phyloP scores from a whole-genome alignment of 2,888 invertebrate species.

The Spilosoma lubricipeda region DNA sequence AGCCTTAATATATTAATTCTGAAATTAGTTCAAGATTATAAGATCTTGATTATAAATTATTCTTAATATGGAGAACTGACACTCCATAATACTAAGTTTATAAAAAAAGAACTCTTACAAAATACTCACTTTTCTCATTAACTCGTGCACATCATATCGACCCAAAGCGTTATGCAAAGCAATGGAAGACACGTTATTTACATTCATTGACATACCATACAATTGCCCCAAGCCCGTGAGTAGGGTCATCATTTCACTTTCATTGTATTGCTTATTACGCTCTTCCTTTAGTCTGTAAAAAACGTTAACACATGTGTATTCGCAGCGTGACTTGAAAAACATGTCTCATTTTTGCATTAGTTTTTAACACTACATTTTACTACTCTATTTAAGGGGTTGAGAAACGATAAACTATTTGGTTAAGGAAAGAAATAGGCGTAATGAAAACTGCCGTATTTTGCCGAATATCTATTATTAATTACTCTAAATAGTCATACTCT shows the following conservation, averaged over 20 bases:
- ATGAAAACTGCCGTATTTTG: no score
- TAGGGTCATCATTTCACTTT: constrained; percentile 70
- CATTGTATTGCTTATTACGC: constrained; percentile 71
- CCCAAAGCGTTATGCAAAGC: constrained; percentile 75
- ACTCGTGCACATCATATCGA: constrained; percentile 73
- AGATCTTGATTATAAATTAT: no score
- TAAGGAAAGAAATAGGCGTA: no score
- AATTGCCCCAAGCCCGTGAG: constrained; percentile 74
- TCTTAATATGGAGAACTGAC: no score
- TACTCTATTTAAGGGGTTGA: neutral
- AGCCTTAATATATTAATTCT: no score
- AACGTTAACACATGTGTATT: constrained; percentile 2
- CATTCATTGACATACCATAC: constrained; percentile 67
- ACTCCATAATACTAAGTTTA: no score
- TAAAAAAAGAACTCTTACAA: no score
- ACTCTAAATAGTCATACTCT: no score
- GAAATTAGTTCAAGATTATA: no score
- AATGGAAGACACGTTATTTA: constrained; percentile 56
- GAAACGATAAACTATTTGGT: neutral
- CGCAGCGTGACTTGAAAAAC: neutral
- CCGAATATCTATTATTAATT: no score
- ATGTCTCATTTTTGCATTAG: neutral
- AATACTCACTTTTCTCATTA: constrained; percentile 70
- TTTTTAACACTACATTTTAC: neutral
- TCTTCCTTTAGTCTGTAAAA: constrained; percentile 68